These are phyloP conservation scores for Cephalopholis sonnerati DNA, from an alignment of 2,113 vertebrate genomes.

Conservation along the genomic window DNA sequence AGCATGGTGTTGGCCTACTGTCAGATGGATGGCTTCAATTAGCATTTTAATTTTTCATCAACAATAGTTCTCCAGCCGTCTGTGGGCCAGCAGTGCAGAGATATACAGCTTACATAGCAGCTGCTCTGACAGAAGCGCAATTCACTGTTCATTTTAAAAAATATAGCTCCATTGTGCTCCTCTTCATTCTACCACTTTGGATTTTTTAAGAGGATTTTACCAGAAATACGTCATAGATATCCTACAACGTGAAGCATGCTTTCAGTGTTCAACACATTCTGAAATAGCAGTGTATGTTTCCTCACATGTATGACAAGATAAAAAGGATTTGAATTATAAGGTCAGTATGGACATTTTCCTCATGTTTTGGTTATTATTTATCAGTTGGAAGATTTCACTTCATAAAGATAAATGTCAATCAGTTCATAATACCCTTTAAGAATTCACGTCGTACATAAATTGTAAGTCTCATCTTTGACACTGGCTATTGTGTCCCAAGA, in stretches of 20 bases:
- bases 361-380: conserved; percentile 7
- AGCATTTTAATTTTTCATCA: conserved; percentile 42
- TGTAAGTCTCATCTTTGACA: not conserved
- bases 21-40: conserved; percentile 39
- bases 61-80: conserved; percentile 7
- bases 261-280: not conserved
- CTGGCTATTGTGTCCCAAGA: not conserved
- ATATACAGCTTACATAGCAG: conserved; percentile 17
- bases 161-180: conserved; percentile 11
- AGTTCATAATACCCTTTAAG: not conserved
- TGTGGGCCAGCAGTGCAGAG: conserved; percentile 2
- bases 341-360: not conserved
- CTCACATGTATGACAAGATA: conserved; percentile 4
- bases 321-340: conserved; percentile 13
- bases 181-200: not conserved
- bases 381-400: not conserved
- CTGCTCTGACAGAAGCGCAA: conserved; percentile 23
- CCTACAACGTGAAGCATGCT: not conserved
- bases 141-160: conserved; percentile 32
- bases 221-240: not conserved
- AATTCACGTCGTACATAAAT: not conserved
- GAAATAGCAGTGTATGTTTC: not conserved
- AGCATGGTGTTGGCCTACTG: not conserved
- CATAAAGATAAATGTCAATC: no score
- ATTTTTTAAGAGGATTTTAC: conserved; percentile 26